These are phyloP conservation scores for Mixornis gularis DNA, from an alignment of 2,113 vertebrate species.

Conservation along the genomic window DNA sequence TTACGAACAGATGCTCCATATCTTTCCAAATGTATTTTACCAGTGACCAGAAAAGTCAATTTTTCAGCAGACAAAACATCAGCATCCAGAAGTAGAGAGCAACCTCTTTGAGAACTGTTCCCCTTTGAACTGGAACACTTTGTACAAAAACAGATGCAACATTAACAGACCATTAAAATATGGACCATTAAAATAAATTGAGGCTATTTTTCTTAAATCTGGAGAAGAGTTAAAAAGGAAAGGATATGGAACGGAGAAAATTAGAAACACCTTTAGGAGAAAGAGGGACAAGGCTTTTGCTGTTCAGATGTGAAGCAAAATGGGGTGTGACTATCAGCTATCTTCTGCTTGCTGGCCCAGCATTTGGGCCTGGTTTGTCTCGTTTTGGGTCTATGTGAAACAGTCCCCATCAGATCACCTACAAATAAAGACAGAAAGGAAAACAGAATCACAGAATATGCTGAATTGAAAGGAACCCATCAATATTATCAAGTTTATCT, in stretches of 20 bases:
- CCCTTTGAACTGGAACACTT: constrained; percentile 18
- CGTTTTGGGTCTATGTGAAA: not conserved
- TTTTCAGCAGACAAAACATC: constrained; percentile 43
- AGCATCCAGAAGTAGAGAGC: not conserved
- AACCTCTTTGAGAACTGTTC: not conserved
- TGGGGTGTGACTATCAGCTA: not conserved
- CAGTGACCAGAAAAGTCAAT: constrained; percentile 37
- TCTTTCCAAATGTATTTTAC: constrained; percentile 36
- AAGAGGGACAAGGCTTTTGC: not conserved
- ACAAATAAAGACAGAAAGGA: not conserved
- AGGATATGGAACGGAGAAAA: not conserved
- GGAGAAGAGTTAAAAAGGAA: not conserved
- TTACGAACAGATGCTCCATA: constrained; percentile 39
- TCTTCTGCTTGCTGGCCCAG: not conserved
- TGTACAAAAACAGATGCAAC: constrained; percentile 1
- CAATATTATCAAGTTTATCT: rapidly evolving
- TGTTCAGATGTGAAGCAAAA: not conserved
- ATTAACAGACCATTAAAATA: not conserved
- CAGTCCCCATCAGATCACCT: not conserved
- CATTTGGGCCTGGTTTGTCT: not conserved
- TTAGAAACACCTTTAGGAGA: not conserved
- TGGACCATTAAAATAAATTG: not conserved
- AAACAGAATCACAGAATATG: not conserved
- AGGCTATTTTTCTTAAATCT: not conserved
- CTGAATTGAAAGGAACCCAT: not conserved